phyloP scores from a whole-genome alignment of 2,888 invertebrate species.

The Microctonus hyperodae region DNA sequence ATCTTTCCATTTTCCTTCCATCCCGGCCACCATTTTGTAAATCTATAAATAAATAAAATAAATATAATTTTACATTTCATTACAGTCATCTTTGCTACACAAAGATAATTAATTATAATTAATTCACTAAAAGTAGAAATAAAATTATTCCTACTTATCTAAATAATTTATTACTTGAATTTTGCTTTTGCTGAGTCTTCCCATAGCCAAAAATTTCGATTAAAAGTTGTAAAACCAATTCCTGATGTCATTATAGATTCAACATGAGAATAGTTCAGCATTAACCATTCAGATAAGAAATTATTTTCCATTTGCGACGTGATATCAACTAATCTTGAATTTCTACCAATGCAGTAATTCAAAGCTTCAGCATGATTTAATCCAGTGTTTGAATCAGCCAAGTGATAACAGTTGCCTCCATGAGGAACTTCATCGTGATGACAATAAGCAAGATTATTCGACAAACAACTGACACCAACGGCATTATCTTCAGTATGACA shows the following conservation, averaged over 20 bases:
- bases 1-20: slow-evolving; percentile 49
- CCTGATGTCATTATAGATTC: slow-evolving; percentile 64
- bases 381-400: slow-evolving; percentile 58
- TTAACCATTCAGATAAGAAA: slow-evolving; percentile 66
- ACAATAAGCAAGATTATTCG: slow-evolving; percentile 62
- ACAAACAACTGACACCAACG: slow-evolving; percentile 61
- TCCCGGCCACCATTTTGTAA: slow-evolving; percentile 66
- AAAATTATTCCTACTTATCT: not conserved
- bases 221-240: slow-evolving; percentile 61
- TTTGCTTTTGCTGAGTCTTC: slow-evolving; percentile 54
- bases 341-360: slow-evolving; percentile 60
- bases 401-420: slow-evolving; percentile 65
- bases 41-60: slow-evolving; percentile 48
- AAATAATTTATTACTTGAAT: slow-evolving; percentile 47
- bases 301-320: slow-evolving; percentile 66
- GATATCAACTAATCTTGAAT: slow-evolving; percentile 64
- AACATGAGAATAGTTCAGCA: slow-evolving; percentile 56
- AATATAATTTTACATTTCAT: not conserved
- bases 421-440: slow-evolving; percentile 64
- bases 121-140: too few relatives aligned
- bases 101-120: too few relatives aligned
- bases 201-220: slow-evolving; percentile 64
- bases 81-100: too few relatives aligned
- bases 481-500: slow-evolving; percentile 60
- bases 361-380: slow-evolving; percentile 62